Evolutionary conservation across 2,888 invertebrate species (phyloP).

Genomic region (Crossocerus cetratus): DNA sequence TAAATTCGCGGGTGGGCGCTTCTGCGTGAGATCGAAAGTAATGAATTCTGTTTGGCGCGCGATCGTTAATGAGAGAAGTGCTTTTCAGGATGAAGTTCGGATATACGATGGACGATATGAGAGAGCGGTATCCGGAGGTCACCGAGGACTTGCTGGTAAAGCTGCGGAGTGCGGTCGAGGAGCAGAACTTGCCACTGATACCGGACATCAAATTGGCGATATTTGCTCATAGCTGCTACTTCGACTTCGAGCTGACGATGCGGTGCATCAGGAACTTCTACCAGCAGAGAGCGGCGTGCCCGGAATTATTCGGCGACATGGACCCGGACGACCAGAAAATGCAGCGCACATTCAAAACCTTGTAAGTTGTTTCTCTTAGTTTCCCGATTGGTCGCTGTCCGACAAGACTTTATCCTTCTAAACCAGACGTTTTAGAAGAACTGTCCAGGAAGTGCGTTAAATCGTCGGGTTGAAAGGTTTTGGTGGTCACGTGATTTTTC

Average conservation of each 20-base stretch:
- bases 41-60: too few relatives aligned
- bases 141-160: background rate
- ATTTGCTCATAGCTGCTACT: conserved; percentile 83
- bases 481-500: too few relatives aligned
- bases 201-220: conserved; percentile 82
- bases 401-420: too few relatives aligned
- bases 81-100: conserved; percentile 63
- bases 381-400: background rate
- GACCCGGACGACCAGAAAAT: conserved; percentile 75
- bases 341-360: conserved; percentile 70
- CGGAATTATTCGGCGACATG: conserved; percentile 82
- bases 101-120: conserved; percentile 61
- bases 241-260: conserved; percentile 80
- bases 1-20: too few relatives aligned
- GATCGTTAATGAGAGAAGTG: too few relatives aligned
- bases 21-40: too few relatives aligned
- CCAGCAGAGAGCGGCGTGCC: conserved; percentile 79
- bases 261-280: conserved; percentile 83
- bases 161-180: background rate
- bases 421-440: too few relatives aligned
- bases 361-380: conserved; percentile 76
- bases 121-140: conserved; percentile 34
- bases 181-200: conserved; percentile 53
- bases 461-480: too few relatives aligned
- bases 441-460: too few relatives aligned